Evolutionary conservation across 2,113 vertebrate genomes (phyloP), one percentile per base, ranked within the genome.

Genomic region (Paramormyrops kingsleyae): DNA sequence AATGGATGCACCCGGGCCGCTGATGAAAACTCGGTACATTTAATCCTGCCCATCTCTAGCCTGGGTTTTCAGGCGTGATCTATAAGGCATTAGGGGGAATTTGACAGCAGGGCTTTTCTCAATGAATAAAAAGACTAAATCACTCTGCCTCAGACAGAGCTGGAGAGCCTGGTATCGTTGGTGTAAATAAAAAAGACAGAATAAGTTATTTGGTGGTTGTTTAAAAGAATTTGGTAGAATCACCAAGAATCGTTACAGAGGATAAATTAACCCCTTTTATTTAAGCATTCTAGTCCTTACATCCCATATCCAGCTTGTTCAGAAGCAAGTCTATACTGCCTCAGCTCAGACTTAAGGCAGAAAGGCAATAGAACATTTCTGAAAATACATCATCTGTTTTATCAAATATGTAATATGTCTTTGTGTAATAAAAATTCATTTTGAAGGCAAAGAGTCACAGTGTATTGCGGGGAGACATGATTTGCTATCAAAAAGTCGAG

Each of bases 91-190:
- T 93, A 92, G 89, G 46, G 90, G 87, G 87, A 87, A 90, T 91
- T 93, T 92, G 93, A 94, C 93, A 93, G 91, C 92, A 94, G 92
- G 94, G 93, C 93, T 93, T 83, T 93, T 93, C 91, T 89, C 94
- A 94, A 95, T 94, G 93, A 94, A 94, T 89, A 91, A 66, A 92
- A 90, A 93, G 92, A 93, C 92, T 93, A 92, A 92, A 92, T 93
- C 88, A 88, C 91, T 92, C 86, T 24, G 35, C 4, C 86, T 87
- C 47, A 87, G 13, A 39, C 27, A 21, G 9, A 56, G 86, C 9
- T 31, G 6, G 47, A 52, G 15, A 17, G 46, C 1, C 31, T 49
- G 46, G 62, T 27, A 9, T 70, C n/a, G 8, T 13, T 31, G 8
- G 62, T n/a, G 62, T 70, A 70, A 31, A 70, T 39, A 66, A 24